phyloP scores from a whole-genome alignment of 23 tunicate genomes.

The Phallusia fumigata region DNA sequence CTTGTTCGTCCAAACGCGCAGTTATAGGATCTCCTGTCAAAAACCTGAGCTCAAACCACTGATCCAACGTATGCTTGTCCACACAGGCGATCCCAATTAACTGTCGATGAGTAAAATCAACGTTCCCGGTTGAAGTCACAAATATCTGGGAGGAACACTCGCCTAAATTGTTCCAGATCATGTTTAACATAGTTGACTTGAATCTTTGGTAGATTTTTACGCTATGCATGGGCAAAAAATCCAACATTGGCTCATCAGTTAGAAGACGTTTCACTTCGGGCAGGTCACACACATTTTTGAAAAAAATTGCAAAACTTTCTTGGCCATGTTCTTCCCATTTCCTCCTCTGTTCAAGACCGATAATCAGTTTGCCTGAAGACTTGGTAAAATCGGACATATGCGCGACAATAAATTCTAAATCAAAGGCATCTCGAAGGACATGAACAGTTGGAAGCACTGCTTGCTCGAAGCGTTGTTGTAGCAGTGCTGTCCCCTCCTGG shows the following conservation, averaged over 20 bases:
- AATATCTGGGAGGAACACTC: neutral
- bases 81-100: no score
- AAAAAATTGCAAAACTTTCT: neutral
- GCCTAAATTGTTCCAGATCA: slow-evolving; percentile 19
- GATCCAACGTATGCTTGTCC: neutral
- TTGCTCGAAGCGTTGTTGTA: neutral
- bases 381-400: no score
- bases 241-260: neutral
- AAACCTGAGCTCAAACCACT: neutral
- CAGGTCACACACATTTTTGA: neutral
- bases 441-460: neutral
- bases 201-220: neutral
- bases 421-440: neutral
- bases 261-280: slow-evolving; percentile 11
- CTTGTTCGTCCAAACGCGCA: neutral
- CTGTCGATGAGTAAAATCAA: no score
- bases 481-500: no score
- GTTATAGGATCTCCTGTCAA: neutral
- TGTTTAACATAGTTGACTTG: neutral
- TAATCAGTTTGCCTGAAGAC: neutral
- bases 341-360: neutral
- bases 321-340: neutral
- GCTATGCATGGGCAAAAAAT: neutral
- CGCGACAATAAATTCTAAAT: no score
- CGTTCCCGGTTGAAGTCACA: no score